A percentile compares a stretch with the other conserved stretches of the same genome.
phyloP scores from a whole-genome alignment of 2,797 vertebrate genomes.

The Sebastes itinus region DNA sequence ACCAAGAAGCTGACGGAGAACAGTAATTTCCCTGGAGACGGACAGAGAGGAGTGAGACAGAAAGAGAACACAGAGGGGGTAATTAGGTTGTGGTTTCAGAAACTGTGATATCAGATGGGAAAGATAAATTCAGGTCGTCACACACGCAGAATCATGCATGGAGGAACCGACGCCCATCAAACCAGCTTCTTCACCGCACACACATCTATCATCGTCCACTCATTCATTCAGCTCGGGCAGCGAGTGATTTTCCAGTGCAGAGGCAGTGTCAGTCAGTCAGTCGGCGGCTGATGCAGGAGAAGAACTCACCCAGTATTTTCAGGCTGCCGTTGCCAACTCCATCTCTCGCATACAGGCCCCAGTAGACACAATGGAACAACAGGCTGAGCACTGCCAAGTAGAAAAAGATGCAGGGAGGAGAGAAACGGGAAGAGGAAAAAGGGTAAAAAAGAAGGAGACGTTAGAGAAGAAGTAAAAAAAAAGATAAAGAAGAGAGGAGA shows the following conservation, averaged over 20 bases:
- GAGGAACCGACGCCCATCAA: slow-evolving; percentile 9
- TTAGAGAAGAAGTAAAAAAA: neutral
- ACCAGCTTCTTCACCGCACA: slow-evolving; percentile 19
- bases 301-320: slow-evolving; percentile 82
- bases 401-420: slow-evolving; percentile 34
- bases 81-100: slow-evolving; percentile 76
- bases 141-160: slow-evolving; percentile 13
- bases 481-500: slow-evolving; percentile 12
- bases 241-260: slow-evolving; percentile 42
- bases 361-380: slow-evolving; percentile 93
- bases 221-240: slow-evolving; percentile 44
- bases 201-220: slow-evolving; percentile 56
- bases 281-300: slow-evolving; percentile 29
- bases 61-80: slow-evolving; percentile 58
- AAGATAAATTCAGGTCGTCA: slow-evolving; percentile 63
- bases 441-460: neutral
- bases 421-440: neutral
- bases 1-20: slow-evolving; percentile 94
- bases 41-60: slow-evolving; percentile 56
- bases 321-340: slow-evolving; percentile 90
- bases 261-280: slow-evolving; percentile 39
- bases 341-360: slow-evolving; percentile 91
- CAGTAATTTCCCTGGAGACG: slow-evolving; percentile 90
- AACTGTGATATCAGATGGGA: slow-evolving; percentile 65
- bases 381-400: slow-evolving; percentile 88